These are phyloP conservation scores for Drosophila athabasca DNA, from an alignment of 1,140 invertebrate genomes.

Conservation along the genomic window DNA sequence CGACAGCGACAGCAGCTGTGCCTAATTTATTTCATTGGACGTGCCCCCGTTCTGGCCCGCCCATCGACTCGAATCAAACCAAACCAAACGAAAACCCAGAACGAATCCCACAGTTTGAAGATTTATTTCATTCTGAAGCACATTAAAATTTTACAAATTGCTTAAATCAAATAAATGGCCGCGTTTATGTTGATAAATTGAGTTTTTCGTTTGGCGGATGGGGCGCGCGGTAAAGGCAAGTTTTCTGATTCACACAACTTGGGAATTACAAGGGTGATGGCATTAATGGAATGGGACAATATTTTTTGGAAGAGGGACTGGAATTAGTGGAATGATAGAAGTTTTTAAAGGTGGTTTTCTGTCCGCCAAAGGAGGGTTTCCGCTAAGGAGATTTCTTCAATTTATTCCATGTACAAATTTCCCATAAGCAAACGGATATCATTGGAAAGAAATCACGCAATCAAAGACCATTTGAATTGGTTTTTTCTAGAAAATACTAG, in stretches of 20 bases:
- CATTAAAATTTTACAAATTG: constrained; percentile 82
- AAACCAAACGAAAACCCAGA: constrained; percentile 24
- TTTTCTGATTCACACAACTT: constrained; percentile 53
- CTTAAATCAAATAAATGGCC: constrained; percentile 77
- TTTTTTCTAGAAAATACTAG: too few relatives aligned
- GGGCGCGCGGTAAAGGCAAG: constrained; percentile 27
- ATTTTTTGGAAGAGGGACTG: neutral
- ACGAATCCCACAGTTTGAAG: constrained; percentile 69
- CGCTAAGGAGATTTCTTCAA: too few relatives aligned
- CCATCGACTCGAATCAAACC: constrained; percentile 29
- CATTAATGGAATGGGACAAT: constrained; percentile 5
- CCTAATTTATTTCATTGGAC: constrained; percentile 79
- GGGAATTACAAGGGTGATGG: constrained; percentile 18
- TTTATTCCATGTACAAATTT: too few relatives aligned
- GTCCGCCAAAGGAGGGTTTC: too few relatives aligned
- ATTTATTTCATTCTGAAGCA: constrained; percentile 77
- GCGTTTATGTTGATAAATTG: constrained; percentile 79
- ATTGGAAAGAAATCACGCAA: too few relatives aligned
- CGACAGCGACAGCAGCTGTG: constrained; percentile 65
- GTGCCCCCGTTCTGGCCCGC: constrained; percentile 52
- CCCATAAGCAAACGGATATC: too few relatives aligned
- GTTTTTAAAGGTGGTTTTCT: too few relatives aligned
- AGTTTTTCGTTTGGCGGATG: constrained; percentile 10
- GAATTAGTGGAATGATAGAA: constrained; percentile 6
- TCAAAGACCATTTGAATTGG: too few relatives aligned